Conservation (phyloP, 2,113 vertebrate genomes). For the Craseonycteris thonglongyai region DNA sequence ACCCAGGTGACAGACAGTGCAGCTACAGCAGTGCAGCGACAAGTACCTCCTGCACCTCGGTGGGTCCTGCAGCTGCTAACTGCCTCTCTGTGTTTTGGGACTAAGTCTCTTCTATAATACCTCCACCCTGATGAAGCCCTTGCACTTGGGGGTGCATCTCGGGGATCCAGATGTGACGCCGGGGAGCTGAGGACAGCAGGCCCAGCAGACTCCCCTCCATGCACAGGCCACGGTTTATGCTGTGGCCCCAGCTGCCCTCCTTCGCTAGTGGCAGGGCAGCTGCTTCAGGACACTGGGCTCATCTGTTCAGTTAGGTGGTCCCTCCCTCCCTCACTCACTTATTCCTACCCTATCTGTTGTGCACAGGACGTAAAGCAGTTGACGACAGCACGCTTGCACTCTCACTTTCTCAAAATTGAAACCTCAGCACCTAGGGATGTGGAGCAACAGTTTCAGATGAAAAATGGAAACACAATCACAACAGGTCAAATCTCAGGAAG, state of each 20-base stretch:
- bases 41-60: accelerated
- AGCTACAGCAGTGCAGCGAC: neutral
- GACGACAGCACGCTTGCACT: neutral
- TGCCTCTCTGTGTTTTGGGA: neutral
- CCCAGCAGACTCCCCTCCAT: neutral
- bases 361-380: neutral
- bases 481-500: neutral
- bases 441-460: neutral
- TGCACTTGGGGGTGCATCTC: neutral
- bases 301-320: neutral
- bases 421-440: neutral
- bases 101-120: neutral
- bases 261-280: accelerated
- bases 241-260: neutral
- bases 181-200: neutral
- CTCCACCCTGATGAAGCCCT: neutral
- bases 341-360: neutral
- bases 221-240: accelerated
- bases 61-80: accelerated
- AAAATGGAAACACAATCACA: neutral
- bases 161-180: no score
- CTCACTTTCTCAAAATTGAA: neutral
- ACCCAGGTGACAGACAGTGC: accelerated
- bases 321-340: neutral
- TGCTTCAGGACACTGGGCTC: neutral